Evolutionary conservation across 2,888 invertebrate genomes (phyloP), one percentile per base, ranked within the genome.

Genomic region (Acutogordius australiensis): DNA sequence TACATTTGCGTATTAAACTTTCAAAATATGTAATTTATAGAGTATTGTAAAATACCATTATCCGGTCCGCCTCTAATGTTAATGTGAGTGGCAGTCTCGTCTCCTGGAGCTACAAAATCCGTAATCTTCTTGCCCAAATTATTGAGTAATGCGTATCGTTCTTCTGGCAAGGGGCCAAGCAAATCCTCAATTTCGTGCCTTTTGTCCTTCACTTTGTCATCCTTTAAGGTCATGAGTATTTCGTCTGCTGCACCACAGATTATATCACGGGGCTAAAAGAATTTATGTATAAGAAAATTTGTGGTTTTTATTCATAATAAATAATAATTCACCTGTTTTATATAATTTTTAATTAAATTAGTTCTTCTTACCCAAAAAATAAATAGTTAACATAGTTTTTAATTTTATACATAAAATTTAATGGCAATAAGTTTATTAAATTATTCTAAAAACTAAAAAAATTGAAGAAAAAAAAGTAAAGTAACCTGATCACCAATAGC

Each of bases 231-330:
- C 0, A 83, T 79, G 37, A 94, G 73, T 0, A 97, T 87, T 77
- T 99, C 97, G 74, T 99, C 97, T n/a, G 91, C 94, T 4, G 97
- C 91, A 30, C 94, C 97, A 69, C 91, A 91, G 29, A 97, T 72
- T 64, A 99, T 83, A 71, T 97, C 94, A 61, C 90, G 76, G 0
- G 94, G 90, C 75, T 91, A 37, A 37, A n/a, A 8, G n/a, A 37
- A 37, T 37, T 13, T 37, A 37, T n/a, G n/a, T 13, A 8, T 37
- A 37, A 13, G n/a, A 37, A 13, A 37, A 8, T 37, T 37, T 37
- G 44, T 8, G 44, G 8, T 37, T 37, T 37, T 8, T 37, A 37
- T 13, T 37, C 8, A 37, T 37, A 13, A 13, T 37, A 37, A 37
- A 13, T 21, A 27, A 18, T 8, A 23, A n/a, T n/a, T 21, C n/a